A percentile compares a stretch with the other conserved stretches of the same genome.
Conservation (phyloP, 2,113 vertebrate genomes). For the Pygathrix nemaeus region DNA sequence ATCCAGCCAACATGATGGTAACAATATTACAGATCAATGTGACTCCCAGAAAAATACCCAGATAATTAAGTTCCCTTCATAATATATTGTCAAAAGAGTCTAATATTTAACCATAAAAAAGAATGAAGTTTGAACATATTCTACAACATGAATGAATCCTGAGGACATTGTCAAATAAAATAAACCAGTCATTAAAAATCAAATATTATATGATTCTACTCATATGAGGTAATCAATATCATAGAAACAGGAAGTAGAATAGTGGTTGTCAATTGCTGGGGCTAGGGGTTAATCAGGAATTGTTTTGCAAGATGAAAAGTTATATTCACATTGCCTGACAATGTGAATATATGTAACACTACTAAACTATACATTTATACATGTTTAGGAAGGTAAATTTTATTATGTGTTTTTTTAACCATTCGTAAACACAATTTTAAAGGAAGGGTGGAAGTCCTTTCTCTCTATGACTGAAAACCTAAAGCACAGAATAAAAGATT, state of each 20-base stretch:
- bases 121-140: no score
- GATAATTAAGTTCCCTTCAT: neutral
- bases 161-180: neutral
- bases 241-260: neutral
- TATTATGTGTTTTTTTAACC: neutral
- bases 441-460: neutral
- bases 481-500: neutral
- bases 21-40: neutral
- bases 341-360: neutral
- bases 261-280: neutral
- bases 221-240: neutral
- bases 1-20: neutral
- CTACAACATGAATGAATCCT: neutral
- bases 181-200: neutral
- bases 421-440: neutral
- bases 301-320: neutral
- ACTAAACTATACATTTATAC: neutral
- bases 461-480: neutral
- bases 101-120: neutral
- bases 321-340: neutral
- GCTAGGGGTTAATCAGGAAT: neutral
- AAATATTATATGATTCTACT: neutral
- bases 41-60: neutral
- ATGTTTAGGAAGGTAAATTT: neutral
- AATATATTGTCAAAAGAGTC: neutral